phyloP scores from a whole-genome alignment of 2,888 invertebrate genomes.

The Stegana nigrithorax region DNA sequence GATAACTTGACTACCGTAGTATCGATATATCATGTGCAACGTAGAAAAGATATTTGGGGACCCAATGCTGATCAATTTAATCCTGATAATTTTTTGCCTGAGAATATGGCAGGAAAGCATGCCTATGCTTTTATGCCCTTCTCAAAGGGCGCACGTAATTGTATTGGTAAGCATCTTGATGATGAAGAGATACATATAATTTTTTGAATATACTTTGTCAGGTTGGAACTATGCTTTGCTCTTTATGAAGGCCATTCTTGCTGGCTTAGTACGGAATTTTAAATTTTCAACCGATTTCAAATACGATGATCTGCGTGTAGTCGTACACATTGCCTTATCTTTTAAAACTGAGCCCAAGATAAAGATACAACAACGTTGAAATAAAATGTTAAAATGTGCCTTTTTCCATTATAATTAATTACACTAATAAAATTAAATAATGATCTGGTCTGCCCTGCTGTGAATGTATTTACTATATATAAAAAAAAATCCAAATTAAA shows the following conservation, averaged over 20 bases:
- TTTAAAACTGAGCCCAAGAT: too few relatives aligned
- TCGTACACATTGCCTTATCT: too few relatives aligned
- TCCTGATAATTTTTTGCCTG: constrained; percentile 46
- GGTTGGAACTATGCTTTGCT: constrained; percentile 44
- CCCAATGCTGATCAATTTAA: constrained; percentile 41
- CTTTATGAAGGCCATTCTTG: constrained; percentile 31
- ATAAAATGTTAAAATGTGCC: too few relatives aligned
- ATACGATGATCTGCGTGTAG: not conserved
- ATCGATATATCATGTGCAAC: constrained; percentile 42
- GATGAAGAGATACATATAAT: too few relatives aligned
- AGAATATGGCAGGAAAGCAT: constrained; percentile 38
- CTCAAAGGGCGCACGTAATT: constrained; percentile 48
- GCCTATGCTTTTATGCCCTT: constrained; percentile 51
- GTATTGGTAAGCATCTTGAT: constrained; percentile 37
- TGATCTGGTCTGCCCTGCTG: too few relatives aligned
- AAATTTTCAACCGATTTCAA: constrained; percentile 9
- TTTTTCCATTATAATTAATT: too few relatives aligned
- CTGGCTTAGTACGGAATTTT: constrained; percentile 32
- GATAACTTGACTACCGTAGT: constrained; percentile 32
- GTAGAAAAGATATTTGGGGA: constrained; percentile 46
- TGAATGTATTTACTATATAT: too few relatives aligned
- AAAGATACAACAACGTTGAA: too few relatives aligned
- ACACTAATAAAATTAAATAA: too few relatives aligned
- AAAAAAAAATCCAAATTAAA: too few relatives aligned
- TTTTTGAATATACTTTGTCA: constrained; percentile 17